Base-by-base conservation (phyloP, 2,888 invertebrate genomes). In the Xestia sexstrigata region DNA sequence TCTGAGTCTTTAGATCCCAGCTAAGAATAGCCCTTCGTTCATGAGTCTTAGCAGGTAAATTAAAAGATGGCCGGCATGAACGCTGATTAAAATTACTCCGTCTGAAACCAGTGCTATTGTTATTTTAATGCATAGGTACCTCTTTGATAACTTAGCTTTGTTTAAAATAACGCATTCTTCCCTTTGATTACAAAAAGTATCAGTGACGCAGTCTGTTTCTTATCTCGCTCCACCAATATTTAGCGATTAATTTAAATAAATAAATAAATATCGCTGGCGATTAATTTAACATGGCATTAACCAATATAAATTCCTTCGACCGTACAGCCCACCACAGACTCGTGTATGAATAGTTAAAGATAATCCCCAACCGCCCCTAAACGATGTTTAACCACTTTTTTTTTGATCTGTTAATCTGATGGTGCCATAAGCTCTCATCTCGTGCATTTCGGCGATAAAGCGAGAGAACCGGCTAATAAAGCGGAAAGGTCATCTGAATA, bases 401-500 rank as follows among this genome's bases (percentile, higher is more conserved):
- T 74, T 13, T n/a, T n/a, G n/a, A 66, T 71, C 70, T 67, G 58
- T 13, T 85, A 72, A 78, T 86, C 74, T 66, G 65, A 6, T 26
- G 52, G 68, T 71, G 72, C 65, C 30, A 39, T 75, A 52, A 74
- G 72, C 70, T 74, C 52, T 65, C 39, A 49, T 70, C 69, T 66
- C 76, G 66, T 85, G 72, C 67, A 79, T 74, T 81, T 79, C 39
- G 45, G 58, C 60, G 67, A 77, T 76, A 78, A 80, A 80, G 55
- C 42, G 66, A 55, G 60, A 42, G 76, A 66, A 63, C 63, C 35
- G 62, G 78, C 45, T 78, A 76, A 81, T 78, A 83, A 70, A 67
- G 52, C 30, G 70, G 69, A 78, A 75, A 83, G 76, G 82, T 74
- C 74, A 80, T 79, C 77, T 78, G 87, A 86, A 87, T 88, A 82